Base-by-base conservation (phyloP, 1,140 invertebrate species). In the Danaus melanippus region DNA sequence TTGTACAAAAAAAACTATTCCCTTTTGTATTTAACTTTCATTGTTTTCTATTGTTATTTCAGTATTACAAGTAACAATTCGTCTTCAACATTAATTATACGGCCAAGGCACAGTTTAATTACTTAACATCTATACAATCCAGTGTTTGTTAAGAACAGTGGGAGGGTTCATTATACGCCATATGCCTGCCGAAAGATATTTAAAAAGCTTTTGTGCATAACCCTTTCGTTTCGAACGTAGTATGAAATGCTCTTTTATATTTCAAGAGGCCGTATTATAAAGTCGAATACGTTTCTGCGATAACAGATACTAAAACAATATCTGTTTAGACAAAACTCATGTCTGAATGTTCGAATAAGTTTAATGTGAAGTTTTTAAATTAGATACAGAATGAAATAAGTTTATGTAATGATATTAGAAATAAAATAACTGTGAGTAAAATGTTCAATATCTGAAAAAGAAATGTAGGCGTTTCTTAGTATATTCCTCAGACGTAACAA, bases 231-330 rank as follows among this genome's bases (percentile, higher is more conserved):
- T 50, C 58, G 63, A 69, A 73, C 59, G 65, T 67, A 66, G 62
- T 64, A 71, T 77, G 76, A 79, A 81, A 79, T 80, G 79, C 72
- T 76, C 79, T 84, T 85, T 84, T 84, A 76, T 82, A 64, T 74
- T 67, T 76, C 62, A 77, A 76, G 75, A 76, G 78, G 69, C 74
- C 66, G 66, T 66, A 76, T 76, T 75, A 72, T 79, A 61, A 69
- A 60, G 76, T 79, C 74, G 69, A 65, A 75, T 77, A 85, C 53
- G 60, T 55, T 58, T 58, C 67, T 61, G 64, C 63, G 67, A 65
- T 75, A 75, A 78, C 67, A 83, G 74, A 76, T 76, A 76, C 63
- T 40, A 66, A 74, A 70, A 83, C 79, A 82, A 81, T 78, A 67
- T 62, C 39, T 56, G 64, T 77, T 80, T 85, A 76, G 65, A 76